These are phyloP conservation scores for Bibio marci DNA, from an alignment of 2,888 invertebrate genomes.

Conservation along the genomic window DNA sequence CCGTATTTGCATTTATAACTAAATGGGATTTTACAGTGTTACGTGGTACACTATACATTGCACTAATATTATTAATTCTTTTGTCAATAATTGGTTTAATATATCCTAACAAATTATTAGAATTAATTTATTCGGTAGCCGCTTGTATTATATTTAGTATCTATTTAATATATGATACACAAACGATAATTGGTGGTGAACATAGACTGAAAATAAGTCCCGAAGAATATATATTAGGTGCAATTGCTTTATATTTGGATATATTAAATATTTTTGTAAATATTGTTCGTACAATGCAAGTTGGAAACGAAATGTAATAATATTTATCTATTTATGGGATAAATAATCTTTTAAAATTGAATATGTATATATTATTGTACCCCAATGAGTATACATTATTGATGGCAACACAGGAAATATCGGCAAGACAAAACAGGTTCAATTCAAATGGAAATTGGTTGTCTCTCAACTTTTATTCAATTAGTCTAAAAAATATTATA, in stretches of 20 bases:
- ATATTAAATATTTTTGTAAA: conserved; percentile 80
- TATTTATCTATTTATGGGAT: too few species aligned
- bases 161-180: conserved; percentile 85
- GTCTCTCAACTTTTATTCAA: too few species aligned
- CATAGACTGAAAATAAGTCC: conserved; percentile 83
- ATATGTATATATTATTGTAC: too few species aligned
- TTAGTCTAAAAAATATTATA: too few species aligned
- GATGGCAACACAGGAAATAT: too few species aligned
- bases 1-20: conserved; percentile 86
- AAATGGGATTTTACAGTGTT: conserved; percentile 60
- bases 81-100: conserved; percentile 40
- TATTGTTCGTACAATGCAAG: conserved; percentile 63
- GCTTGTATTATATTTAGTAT: not conserved
- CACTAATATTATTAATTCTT: conserved; percentile 34
- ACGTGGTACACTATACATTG: conserved; percentile 8
- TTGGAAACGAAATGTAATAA: too few species aligned
- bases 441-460: too few species aligned
- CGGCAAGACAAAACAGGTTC: too few species aligned
- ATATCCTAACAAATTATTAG: conserved; percentile 25
- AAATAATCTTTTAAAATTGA: too few species aligned
- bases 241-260: conserved; percentile 77
- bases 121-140: conserved; percentile 30
- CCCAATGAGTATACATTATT: too few species aligned
- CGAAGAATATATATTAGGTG: conserved; percentile 88
- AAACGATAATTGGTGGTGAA: conserved; percentile 65